Evolutionary conservation across 2,888 invertebrate species (phyloP), one percentile per base, ranked within the genome.

Genomic region (Onthophagus sagittarius): DNA sequence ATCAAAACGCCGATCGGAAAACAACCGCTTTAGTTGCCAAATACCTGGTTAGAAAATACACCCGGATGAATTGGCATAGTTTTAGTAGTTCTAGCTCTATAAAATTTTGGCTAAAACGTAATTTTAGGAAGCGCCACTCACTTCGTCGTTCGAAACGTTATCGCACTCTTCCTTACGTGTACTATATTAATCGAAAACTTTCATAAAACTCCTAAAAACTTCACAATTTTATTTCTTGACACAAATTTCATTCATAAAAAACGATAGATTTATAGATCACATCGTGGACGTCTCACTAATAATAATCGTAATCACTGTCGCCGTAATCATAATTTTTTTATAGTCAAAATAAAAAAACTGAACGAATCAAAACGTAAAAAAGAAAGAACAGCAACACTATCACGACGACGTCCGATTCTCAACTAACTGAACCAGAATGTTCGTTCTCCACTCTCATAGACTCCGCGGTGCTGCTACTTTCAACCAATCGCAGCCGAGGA

Each of bases 401-500:
- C 71, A 69, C 15, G 33, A 69, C 73, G 73, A 75, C 63, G 39
- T 63, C 71, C 72, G 69, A 69, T 62, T 62, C 75, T 75, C 75
- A 63, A 75, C 75, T 75, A 72, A 75, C 31, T 6, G 67, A 23
- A 23, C 67, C 31, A 67, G 67, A 67, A 32, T 7, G 13, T 15
- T 67, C 67, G 9, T n/a, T 15, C 32, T 23, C n/a, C 39, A 53
- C 39, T 53, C 39, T 53, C 39, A 53, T 53, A 53, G 39, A 53
- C 39, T 53, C 39, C 39, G 39, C 39, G 39, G 39, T 53, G 11
- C 9, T 53, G 39, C 39, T 11, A 53, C 9, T 53, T 72, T 62
- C 75, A 73, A 74, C 83, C 83, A 83, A 83, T 83, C 70, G 75
- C 76, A 79, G 69, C 7, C 72, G 76, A 74, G 75, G 75, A 80